A percentile compares a stretch with the other conserved stretches of the same genome.
Evolutionary conservation across 2,888 invertebrate species (phyloP).

Genomic region (Diplazon laetatorius): DNA sequence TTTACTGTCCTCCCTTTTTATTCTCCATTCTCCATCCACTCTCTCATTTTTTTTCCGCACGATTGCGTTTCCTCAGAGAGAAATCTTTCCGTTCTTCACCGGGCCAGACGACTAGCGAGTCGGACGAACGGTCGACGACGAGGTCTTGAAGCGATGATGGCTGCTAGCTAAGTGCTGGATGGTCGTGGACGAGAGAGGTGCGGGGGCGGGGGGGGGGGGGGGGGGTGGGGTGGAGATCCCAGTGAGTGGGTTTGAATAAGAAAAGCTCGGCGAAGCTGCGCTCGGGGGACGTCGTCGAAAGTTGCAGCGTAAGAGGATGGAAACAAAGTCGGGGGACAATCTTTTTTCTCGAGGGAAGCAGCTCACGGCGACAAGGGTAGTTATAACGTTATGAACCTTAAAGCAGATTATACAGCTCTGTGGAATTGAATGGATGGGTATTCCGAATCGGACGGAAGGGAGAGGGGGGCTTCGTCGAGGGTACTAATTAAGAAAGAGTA

Average conservation of each 20-base stretch:
- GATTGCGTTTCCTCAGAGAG: constrained; percentile 26
- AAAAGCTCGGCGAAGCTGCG: constrained; percentile 9
- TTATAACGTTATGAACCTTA: constrained; percentile 54
- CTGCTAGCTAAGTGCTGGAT: constrained; percentile 31
- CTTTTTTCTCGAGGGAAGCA: constrained; percentile 42
- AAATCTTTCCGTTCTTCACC: constrained; percentile 41
- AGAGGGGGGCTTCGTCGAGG: constrained; percentile 46
- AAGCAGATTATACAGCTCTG: constrained; percentile 72
- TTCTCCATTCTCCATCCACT: neutral
- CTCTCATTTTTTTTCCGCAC: constrained; percentile 21
- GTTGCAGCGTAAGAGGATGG: neutral
- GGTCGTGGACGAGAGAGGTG: constrained; percentile 5
- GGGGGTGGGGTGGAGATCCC: constrained; percentile 23
- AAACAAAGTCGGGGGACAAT: constrained; percentile 1
- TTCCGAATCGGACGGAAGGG: constrained; percentile 64
- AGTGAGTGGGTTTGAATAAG: constrained; percentile 21
- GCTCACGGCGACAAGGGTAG: constrained; percentile 37
- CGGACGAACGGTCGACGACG: constrained; percentile 27
- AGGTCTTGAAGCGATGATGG: constrained; percentile 7
- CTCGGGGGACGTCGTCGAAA: constrained; percentile 22
- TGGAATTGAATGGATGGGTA: constrained; percentile 73
- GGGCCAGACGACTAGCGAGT: constrained; percentile 51
- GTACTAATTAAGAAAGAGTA: constrained; percentile 71
- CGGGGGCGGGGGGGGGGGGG: neutral
- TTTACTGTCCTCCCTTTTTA: neutral